phyloP scores from a whole-genome alignment of 2,797 vertebrate species.

The Orestias chungarensis region DNA sequence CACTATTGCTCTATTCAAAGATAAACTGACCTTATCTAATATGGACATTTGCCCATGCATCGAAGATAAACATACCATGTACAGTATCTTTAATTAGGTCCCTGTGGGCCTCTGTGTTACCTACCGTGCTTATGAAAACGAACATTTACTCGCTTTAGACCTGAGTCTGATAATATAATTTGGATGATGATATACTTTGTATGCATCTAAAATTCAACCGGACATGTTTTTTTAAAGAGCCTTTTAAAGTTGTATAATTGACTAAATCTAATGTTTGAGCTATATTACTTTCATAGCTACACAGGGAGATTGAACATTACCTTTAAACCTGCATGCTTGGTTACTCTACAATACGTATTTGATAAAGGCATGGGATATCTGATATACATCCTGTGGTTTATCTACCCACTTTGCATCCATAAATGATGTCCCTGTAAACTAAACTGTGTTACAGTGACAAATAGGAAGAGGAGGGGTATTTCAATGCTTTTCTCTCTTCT shows the following conservation, averaged over 20 bases:
- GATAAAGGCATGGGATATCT: conserved; percentile 65
- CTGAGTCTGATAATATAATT: conserved; percentile 59
- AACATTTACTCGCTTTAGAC: conserved; percentile 75
- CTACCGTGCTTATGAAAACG: conserved; percentile 78
- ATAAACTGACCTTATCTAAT: conserved; percentile 60
- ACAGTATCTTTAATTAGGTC: conserved; percentile 82
- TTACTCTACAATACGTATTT: conserved; percentile 69
- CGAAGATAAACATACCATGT: conserved; percentile 72
- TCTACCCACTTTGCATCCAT: not conserved
- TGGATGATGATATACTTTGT: conserved; percentile 39
- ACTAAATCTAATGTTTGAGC: conserved; percentile 24
- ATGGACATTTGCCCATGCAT: conserved; percentile 51
- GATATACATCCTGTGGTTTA: not conserved
- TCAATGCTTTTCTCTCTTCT: not conserved
- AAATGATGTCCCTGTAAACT: not conserved
- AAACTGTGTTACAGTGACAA: not conserved
- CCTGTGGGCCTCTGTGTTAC: conserved; percentile 76
- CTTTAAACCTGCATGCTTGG: conserved; percentile 50
- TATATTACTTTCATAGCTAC: conserved; percentile 25
- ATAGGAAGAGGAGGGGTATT: not conserved
- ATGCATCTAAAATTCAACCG: conserved; percentile 38
- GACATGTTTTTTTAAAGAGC: not conserved
- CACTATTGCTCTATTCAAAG: conserved; percentile 38
- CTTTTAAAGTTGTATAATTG: conserved; percentile 23
- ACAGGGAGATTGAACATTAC: conserved; percentile 39